Percentiles rank a stretch among this genome's conserved stretches.
Conservation (phyloP, 64 coral and sea anemone species). For the Cladopsammia gracilis region DNA sequence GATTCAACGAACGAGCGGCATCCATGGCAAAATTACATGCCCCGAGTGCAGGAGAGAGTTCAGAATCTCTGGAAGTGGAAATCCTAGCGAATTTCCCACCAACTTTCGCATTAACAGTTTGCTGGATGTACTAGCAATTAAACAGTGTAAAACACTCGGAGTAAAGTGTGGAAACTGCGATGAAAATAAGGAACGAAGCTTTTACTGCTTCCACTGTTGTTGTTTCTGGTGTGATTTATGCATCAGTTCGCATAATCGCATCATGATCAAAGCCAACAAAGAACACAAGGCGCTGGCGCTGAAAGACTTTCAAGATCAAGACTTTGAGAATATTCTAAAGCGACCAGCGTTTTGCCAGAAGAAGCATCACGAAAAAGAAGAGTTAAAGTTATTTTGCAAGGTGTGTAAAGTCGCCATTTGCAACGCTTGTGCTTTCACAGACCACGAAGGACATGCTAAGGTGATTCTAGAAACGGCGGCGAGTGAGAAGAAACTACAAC, state of each 20-base stretch:
- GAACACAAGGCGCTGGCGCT: slow-evolving; percentile 7
- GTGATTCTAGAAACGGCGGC: neutral
- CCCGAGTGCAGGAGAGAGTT: neutral
- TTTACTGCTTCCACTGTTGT: neutral
- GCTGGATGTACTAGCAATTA: neutral
- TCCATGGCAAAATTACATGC: neutral
- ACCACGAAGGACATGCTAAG: neutral
- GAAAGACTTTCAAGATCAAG: slow-evolving; percentile 18
- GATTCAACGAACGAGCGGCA: too few relatives aligned
- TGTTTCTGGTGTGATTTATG: neutral
- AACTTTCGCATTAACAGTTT: neutral
- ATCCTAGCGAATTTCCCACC: neutral
- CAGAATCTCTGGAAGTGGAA: neutral
- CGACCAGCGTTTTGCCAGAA: neutral
- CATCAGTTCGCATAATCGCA: neutral
- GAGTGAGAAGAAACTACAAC: neutral
- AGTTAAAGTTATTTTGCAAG: neutral
- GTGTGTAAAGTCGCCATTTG: neutral
- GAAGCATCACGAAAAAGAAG: too few relatives aligned
- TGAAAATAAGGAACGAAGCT: neutral
- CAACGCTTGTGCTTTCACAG: neutral
- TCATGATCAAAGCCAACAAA: neutral
- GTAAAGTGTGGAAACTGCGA: slow-evolving; percentile 26
- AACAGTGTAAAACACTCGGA: neutral
- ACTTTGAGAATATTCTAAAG: slow-evolving; percentile 12